Percentiles rank a stretch among this genome's conserved stretches.
Evolutionary conservation across 1,140 invertebrate species (phyloP).

Genomic region (Drosophila ananassae): DNA sequence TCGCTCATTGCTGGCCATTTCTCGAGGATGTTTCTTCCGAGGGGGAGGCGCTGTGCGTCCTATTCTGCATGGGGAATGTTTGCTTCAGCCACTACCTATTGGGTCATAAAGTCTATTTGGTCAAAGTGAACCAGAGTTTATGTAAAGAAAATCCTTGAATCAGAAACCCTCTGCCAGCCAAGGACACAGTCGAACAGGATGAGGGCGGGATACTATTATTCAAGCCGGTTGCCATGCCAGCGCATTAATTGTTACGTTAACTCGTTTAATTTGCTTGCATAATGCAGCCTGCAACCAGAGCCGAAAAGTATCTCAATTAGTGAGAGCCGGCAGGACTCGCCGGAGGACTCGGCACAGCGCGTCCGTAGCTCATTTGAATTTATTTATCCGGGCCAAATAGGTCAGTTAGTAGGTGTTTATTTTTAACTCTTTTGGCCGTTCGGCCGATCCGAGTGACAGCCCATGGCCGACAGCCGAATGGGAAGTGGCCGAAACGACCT

Average conservation of each 20-base stretch:
- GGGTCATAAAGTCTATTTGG: background rate
- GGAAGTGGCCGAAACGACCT: background rate
- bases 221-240: constrained; percentile 55
- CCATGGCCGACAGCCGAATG: constrained; percentile 14
- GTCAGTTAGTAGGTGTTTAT: constrained; percentile 39
- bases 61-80: background rate
- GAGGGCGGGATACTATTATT: constrained; percentile 47
- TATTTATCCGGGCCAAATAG: constrained; percentile 33
- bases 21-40: constrained; percentile 17
- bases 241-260: constrained; percentile 72
- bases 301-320: constrained; percentile 67
- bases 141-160: background rate
- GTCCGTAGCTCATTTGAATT: constrained; percentile 14
- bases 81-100: no score
- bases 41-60: background rate
- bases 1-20: constrained; percentile 41
- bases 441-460: constrained; percentile 22
- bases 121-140: background rate
- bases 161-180: background rate
- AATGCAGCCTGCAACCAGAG: constrained; percentile 28
- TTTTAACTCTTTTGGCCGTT: constrained; percentile 9
- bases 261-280: constrained; percentile 62
- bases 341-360: constrained; percentile 18
- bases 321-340: background rate
- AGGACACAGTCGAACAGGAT: background rate